Conservation (phyloP, 2,797 vertebrate genomes). For the Fundulus diaphanus region DNA sequence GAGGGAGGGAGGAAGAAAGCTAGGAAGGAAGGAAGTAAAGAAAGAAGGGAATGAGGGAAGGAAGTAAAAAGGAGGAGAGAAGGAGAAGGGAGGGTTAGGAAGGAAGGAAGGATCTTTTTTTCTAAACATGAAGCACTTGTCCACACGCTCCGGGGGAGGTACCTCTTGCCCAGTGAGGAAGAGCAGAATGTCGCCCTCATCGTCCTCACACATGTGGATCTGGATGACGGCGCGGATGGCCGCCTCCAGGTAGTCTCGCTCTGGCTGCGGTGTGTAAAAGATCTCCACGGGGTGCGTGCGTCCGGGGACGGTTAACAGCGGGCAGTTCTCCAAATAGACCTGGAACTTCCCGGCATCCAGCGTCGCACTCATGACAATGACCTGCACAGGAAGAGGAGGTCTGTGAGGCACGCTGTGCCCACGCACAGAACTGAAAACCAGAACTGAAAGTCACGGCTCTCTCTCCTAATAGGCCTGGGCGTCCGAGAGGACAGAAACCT, state of each 20-base stretch:
- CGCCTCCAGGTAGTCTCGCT: constrained; percentile 96
- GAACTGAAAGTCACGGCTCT: not conserved
- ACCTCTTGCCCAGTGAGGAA: constrained; percentile 98
- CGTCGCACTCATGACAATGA: constrained; percentile 98
- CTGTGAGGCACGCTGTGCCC: constrained; percentile 7
- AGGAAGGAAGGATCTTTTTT: too few species aligned
- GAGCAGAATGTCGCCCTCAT: constrained; percentile 92
- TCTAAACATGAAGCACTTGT: not conserved
- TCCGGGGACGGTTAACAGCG: constrained; percentile 94
- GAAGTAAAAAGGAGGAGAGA: not conserved
- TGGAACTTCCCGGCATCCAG: constrained; percentile 97
- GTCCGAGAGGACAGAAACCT: constrained; percentile 24
- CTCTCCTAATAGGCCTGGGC: constrained; percentile 3
- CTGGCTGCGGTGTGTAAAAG: constrained; percentile 96
- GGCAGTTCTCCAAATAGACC: constrained; percentile 96
- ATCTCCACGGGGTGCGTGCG: constrained; percentile 98
- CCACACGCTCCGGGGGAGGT: not conserved
- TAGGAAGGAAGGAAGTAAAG: not conserved
- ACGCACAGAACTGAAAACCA: too few species aligned
- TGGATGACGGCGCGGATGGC: constrained; percentile 96
- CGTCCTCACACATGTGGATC: constrained; percentile 97
- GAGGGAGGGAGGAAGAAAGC: too few species aligned
- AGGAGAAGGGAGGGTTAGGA: too few species aligned
- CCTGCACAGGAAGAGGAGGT: constrained; percentile 71
- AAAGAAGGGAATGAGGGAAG: not conserved